Evolutionary conservation across 1,140 invertebrate species (phyloP), one percentile per base, ranked within the genome.

Genomic region (Trichonephila inaurata): DNA sequence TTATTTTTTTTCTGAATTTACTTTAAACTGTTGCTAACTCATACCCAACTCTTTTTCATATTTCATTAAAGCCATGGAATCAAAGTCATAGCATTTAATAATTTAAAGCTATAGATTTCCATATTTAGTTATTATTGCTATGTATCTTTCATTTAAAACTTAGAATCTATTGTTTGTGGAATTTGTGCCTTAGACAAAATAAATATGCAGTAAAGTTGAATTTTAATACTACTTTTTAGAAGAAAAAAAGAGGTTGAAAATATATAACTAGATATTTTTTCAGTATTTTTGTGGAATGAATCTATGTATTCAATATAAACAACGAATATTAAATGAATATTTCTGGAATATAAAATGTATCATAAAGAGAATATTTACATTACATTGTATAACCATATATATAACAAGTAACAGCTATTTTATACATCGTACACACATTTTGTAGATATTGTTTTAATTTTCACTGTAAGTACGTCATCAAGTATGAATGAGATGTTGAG

Each of bases 361-460:
- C 28, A 33, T 33, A 33, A 77, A 18, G 18, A 16, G 14, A 33
- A 77, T 77, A 77, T 77, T 40, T 33, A 40, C 72, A 33, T 40
- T 19, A 40, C 10, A 18, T 40, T 77, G 28, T 72, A 72, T 24
- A 28, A 14, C 28, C 33, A 77, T 77, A 77, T 33, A 40, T 77
- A 18, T 19, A 33, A 40, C 6, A 69, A 28, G 28, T 6, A 40
- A 77, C 33, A 77, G 24, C 33, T 77, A 77, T 77, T 77, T 77
- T 77, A 77, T 77, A 77, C 18, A 77, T 33, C 28, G 16, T 77
- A 77, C 72, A 40, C 28, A 66, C 66, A 51, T 51, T 19, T 64
- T 77, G 72, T 77, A 77, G 72, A 77, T 77, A 77, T 14, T 33
- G 33, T 77, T 77, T 77, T 77, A 77, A 77, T 40, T 19, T 33